Conservation (phyloP, 2,797 vertebrate species). For the Leontocebus nigricollis region DNA sequence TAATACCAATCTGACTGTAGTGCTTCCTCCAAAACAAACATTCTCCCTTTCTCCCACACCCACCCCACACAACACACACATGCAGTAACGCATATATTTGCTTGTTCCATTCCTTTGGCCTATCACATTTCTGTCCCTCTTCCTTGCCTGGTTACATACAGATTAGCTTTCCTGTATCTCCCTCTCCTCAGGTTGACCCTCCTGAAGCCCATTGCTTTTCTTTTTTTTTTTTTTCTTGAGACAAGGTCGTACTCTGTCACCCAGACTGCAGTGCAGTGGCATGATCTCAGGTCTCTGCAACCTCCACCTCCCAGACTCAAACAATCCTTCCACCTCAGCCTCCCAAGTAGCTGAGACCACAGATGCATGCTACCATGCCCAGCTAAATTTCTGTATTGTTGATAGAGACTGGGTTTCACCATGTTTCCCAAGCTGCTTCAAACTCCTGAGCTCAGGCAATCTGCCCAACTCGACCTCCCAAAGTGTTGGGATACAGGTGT, state of each 20-base stretch:
- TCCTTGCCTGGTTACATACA: background rate
- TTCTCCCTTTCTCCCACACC: background rate
- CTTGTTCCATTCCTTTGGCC: background rate
- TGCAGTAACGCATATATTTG: background rate
- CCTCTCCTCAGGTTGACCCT: background rate
- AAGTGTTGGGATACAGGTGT: background rate
- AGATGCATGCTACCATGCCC: background rate
- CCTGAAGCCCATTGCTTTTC: slow-evolving; percentile 15
- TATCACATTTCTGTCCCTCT: background rate
- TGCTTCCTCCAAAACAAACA: background rate
- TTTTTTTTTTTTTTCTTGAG: background rate
- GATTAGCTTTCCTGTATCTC: background rate
- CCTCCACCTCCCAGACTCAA: background rate
- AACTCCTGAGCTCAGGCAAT: background rate
- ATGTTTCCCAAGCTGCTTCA: background rate
- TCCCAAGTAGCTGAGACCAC: background rate
- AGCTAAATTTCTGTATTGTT: background rate
- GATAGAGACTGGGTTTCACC: background rate
- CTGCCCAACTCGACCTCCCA: background rate
- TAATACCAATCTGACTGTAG: background rate
- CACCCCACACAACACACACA: background rate
- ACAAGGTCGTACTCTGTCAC: background rate
- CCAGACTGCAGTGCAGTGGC: background rate
- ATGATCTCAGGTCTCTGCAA: background rate
- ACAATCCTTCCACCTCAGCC: background rate